Percentiles rank a stretch among this genome's conserved stretches.
Conservation (phyloP, 2,797 vertebrate genomes). For the Tragelaphus oryx region DNA sequence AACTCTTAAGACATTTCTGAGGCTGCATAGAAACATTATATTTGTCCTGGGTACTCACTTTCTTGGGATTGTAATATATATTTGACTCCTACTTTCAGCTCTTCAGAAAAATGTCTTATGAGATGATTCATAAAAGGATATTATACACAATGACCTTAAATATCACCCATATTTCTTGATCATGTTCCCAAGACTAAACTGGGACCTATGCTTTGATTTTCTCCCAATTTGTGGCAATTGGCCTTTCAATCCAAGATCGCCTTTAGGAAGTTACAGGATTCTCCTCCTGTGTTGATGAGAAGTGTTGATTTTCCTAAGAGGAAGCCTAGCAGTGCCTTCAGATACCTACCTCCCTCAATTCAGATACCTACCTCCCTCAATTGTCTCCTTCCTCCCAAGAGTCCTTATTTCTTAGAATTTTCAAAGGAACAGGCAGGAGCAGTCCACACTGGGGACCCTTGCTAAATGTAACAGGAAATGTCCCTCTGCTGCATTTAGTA, state of each 20-base stretch:
- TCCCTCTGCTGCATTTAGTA: background rate
- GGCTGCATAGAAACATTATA: background rate
- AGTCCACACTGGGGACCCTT: background rate
- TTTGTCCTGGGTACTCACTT: background rate
- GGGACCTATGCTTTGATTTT: background rate
- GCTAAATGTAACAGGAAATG: background rate
- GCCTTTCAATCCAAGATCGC: background rate
- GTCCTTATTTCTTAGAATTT: background rate
- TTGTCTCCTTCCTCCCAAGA: background rate
- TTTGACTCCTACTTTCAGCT: background rate
- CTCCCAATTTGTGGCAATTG: background rate
- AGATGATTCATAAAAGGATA: background rate
- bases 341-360: background rate
- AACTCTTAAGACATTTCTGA: background rate
- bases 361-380: background rate
- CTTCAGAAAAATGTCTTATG: background rate
- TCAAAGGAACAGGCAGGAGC: background rate
- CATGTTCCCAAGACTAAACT: background rate
- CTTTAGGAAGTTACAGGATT: background rate
- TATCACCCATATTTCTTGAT: background rate
- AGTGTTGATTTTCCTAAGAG: background rate
- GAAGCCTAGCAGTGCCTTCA: background rate
- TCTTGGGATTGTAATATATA: background rate
- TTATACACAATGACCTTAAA: background rate
- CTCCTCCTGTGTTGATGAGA: background rate